Percentiles rank a stretch among this genome's conserved stretches.
Conservation (phyloP, 2,888 invertebrate species). For the Girardia tigrina region DNA sequence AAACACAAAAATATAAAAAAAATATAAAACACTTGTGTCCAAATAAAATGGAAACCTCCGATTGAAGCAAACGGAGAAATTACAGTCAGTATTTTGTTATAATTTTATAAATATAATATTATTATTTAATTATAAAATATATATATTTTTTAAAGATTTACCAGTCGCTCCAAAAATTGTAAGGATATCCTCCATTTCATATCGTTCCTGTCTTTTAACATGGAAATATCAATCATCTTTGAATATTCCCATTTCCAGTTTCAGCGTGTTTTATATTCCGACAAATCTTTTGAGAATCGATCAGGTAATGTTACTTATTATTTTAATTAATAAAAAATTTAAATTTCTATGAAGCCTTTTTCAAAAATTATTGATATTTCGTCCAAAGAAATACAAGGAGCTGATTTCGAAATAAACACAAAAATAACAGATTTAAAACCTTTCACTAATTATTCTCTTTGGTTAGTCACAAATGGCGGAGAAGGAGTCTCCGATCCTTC, state of each 20-base stretch:
- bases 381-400: background rate
- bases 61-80: background rate
- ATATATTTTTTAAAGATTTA: background rate
- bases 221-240: background rate
- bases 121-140: no score
- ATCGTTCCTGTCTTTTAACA: background rate
- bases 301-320: background rate
- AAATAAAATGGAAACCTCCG: background rate
- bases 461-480: background rate
- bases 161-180: conserved; percentile 17
- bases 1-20: no score
- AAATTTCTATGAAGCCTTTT: background rate
- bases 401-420: background rate
- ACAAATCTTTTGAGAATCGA: background rate
- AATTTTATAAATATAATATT: background rate
- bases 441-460: background rate
- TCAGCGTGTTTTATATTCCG: background rate
- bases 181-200: background rate
- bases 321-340: no score
- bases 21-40: background rate
- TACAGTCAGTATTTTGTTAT: background rate
- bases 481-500: background rate
- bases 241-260: background rate
- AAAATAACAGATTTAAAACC: background rate
- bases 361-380: background rate